Base-by-base conservation (phyloP, 2,797 vertebrate genomes). In the Acestrorhynchus altus region DNA sequence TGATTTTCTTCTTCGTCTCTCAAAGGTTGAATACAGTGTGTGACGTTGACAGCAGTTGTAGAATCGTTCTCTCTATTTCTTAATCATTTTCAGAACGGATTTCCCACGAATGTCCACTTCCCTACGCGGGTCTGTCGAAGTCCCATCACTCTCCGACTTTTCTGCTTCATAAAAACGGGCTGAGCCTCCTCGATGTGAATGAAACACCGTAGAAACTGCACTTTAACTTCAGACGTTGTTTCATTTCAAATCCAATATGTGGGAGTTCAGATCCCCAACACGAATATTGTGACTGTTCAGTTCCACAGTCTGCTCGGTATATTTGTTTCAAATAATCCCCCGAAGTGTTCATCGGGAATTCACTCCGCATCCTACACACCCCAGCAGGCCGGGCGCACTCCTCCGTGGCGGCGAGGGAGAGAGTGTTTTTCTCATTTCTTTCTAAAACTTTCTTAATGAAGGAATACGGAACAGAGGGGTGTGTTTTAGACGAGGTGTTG, bases 401-500 rank as follows among this genome's bases (percentile, higher is more conserved):
- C 63, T 46, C 31, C 9, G 59, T 16, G 18, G 31, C 6, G 59
- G 31, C 31, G 31, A 1, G 8, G 15, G 31, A 13, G 57, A 28
- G 35, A 8, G 61, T 44, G 54, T 56, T 61, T 72, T 68, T 59
- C 51, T 84, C 83, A 86, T 84, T 90, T 56, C 39, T 47, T 57
- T 70, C 10, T n/a, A 18, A 60, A 64, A 51, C 22, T 91, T 90
- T 72, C 31, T 68, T 72, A 65, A 80, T 89, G 88, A 88, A 90
- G 82, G 77, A 79, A 81, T 83, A 85, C 51, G 15, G 63, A 81
- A 63, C 68, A 4, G 56, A 72, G 64, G 56, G 47, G 31, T 72
- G 70, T 56, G 67, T 47, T 74, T 80, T 35, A 80, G 81, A 76
- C 18, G 85, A 87, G 85, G 87, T 90, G 90, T 92, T 93, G 92